Base-by-base conservation (phyloP, 1,140 invertebrate species). In the Drosophila oshimai region DNA sequence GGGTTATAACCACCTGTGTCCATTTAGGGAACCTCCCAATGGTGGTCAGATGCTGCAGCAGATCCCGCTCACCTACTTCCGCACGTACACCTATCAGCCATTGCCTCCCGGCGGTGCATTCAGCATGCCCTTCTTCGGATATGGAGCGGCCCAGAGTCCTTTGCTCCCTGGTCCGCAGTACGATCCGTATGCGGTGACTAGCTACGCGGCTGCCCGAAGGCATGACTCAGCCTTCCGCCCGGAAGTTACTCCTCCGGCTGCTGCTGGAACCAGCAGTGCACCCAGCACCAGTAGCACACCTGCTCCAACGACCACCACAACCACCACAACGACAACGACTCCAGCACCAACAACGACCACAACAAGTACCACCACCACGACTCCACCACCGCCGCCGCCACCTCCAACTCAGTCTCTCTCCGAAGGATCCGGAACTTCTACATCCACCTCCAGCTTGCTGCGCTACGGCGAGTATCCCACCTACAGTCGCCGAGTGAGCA, bases 81-180 rank as follows among this genome's bases (percentile, higher is more conserved):
- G 89, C 13, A 90, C 89, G 0, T 90, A 90, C 50, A 90, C 89
- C 4, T 90, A 90, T 29, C 89, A 90, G 36, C 89, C 86, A 1
- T 18, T 89, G 36, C 39, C 61, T 0, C 34, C 62, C 7, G 77
- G 71, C 12, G 72, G 71, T 29, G 51, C 74, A 6, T 83, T 87
- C 5, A 42, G 68, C 7, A 64, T 83, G 41, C 87, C 87, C 3
- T 65, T 88, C 53, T 88, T 83, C 3, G 88, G 83, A 2, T 74
- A 64, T 36, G 74, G 80, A 15, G 72, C 80, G 0, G 62, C 83
- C 1, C 87, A 83, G 46, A 71, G 88, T 4, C 79, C 88, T 1
- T 37, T 90, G 28, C 67, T 90, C 0, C 36, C 57, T 0, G 67
- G 61, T 0, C 44, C 57, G 0, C 88, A 75, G 10, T 90, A 71